A percentile compares a stretch with the other conserved stretches of the same genome.
Evolutionary conservation across 2,888 invertebrate species (phyloP).

Genomic region (Abscondita cerata): DNA sequence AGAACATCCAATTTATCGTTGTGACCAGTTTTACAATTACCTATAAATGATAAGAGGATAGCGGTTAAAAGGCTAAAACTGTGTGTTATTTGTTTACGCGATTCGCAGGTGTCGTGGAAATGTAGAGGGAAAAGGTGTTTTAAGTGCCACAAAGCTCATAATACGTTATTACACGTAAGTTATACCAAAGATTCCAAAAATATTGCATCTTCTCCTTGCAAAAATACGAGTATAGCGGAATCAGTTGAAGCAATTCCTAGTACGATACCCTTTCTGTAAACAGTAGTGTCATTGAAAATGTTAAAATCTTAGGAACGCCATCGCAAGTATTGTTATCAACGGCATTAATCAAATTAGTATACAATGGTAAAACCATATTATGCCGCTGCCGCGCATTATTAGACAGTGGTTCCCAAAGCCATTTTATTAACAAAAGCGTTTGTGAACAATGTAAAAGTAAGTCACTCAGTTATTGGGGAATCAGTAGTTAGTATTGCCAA

Average conservation of each 20-base stretch:
- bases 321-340: too few relatives aligned
- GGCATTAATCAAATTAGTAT: neutral
- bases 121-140: neutral
- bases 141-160: neutral
- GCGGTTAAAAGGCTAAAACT: neutral
- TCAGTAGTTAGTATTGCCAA: neutral
- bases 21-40: too few relatives aligned
- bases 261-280: neutral
- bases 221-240: too few relatives aligned
- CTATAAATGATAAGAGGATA: neutral
- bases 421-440: neutral
- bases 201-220: neutral
- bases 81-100: neutral
- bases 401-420: conserved; percentile 1
- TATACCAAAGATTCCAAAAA: neutral
- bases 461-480: neutral
- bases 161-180: neutral
- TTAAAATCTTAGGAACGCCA: too few relatives aligned
- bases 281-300: neutral
- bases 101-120: neutral
- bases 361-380: too few relatives aligned
- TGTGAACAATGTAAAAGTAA: too few relatives aligned
- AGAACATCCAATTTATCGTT: too few relatives aligned
- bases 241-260: neutral
- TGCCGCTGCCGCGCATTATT: conserved; percentile 1